Conservation (phyloP, 2,113 vertebrate species). For the Emydura subglobosa region DNA sequence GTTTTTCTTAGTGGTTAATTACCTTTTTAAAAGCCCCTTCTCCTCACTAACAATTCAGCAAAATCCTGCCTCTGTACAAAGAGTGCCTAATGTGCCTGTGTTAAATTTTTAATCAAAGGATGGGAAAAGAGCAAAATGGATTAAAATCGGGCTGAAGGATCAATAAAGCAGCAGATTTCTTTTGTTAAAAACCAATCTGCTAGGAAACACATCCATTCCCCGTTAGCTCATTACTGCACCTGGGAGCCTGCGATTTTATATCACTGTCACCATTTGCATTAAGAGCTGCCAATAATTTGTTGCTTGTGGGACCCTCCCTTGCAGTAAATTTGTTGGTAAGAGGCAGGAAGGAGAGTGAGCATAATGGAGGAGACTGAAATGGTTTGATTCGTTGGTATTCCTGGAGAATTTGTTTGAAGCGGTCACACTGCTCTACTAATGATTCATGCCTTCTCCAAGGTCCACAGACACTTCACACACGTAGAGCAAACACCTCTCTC, state of each 20-base stretch:
- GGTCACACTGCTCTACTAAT: fast-evolving
- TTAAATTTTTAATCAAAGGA: neutral
- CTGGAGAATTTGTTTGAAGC: neutral
- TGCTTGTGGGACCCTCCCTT: fast-evolving
- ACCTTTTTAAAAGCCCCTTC: neutral
- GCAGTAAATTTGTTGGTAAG: neutral
- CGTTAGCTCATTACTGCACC: too few species aligned
- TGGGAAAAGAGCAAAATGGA: neutral
- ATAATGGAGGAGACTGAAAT: neutral
- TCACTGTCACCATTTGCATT: fast-evolving
- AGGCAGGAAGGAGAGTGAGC: neutral
- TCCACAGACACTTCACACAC: neutral
- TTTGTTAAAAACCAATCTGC: too few species aligned
- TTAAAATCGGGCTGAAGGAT: neutral
- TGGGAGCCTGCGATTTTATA: neutral
- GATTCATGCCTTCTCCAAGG: neutral
- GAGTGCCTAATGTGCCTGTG: neutral
- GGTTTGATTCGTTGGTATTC: neutral
- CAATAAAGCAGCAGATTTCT: too few species aligned
- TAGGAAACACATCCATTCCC: too few species aligned
- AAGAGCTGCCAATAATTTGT: neutral
- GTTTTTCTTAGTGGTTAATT: neutral
- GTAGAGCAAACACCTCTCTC: too few species aligned
- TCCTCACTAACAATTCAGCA: neutral
- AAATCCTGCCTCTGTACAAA: neutral